A percentile compares a stretch with the other conserved stretches of the same genome.
Conservation (phyloP, 2,797 vertebrate genomes). For the Muscicapa comitata region DNA sequence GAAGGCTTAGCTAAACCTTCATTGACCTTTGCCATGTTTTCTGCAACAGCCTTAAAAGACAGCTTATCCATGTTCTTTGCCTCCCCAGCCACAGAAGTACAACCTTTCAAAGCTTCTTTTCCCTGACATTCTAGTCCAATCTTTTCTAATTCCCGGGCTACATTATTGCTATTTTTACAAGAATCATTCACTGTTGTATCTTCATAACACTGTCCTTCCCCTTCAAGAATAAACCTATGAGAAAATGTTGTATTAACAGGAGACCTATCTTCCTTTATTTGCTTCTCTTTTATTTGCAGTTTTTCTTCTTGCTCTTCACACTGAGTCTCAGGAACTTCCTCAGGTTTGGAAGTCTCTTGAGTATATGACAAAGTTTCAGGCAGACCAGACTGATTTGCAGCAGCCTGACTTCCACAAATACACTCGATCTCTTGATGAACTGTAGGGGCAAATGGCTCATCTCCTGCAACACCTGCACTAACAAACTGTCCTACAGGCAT, state of each 20-base stretch:
- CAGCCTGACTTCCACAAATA: slow-evolving; percentile 60
- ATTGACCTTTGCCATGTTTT: slow-evolving; percentile 22
- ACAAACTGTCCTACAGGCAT: not conserved
- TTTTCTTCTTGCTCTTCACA: slow-evolving; percentile 57
- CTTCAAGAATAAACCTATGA: slow-evolving; percentile 48
- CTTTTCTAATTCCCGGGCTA: slow-evolving; percentile 25
- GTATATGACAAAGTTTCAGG: slow-evolving; percentile 26
- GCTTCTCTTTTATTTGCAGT: not conserved
- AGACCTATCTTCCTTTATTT: not conserved
- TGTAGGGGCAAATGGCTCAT: not conserved
- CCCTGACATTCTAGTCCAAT: slow-evolving; percentile 7
- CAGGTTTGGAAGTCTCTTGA: slow-evolving; percentile 48
- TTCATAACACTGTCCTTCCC: slow-evolving; percentile 39
- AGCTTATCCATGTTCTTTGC: not conserved
- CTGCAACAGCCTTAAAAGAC: not conserved
- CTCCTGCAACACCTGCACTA: slow-evolving; percentile 1
- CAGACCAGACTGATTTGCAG: slow-evolving; percentile 42
- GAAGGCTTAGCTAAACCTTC: slow-evolving; percentile 40
- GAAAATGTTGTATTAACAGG: slow-evolving; percentile 75
- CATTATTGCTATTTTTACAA: slow-evolving; percentile 30
- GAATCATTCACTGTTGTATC: slow-evolving; percentile 54
- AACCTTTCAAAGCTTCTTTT: slow-evolving; percentile 34
- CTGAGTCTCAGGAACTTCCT: slow-evolving; percentile 71
- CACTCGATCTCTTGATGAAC: not conserved
- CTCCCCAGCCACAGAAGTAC: not conserved